Evolutionary conservation across 2,888 invertebrate genomes (phyloP).

Genomic region (Orthonevra nobilis): DNA sequence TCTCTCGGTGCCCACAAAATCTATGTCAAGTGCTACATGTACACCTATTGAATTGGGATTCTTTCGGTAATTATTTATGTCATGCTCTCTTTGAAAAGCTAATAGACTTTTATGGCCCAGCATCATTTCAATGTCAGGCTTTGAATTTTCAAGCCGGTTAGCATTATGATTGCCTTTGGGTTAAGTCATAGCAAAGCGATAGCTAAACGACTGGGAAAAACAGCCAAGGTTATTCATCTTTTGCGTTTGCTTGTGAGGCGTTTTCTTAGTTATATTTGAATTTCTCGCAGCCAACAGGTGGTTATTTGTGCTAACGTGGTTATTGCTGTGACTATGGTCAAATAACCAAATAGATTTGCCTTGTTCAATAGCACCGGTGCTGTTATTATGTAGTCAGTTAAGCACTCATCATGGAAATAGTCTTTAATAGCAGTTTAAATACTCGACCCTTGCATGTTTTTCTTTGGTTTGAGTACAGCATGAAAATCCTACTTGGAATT

Average conservation of each 20-base stretch:
- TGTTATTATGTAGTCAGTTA: not conserved
- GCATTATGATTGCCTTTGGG: conserved; percentile 3
- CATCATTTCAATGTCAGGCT: conserved; percentile 54
- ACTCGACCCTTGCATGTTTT: not conserved
- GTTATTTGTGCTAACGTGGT: conserved; percentile 1
- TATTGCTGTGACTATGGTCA: conserved; percentile 41
- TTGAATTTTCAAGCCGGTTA: conserved; percentile 44
- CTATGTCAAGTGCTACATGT: conserved; percentile 57
- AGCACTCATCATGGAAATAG: not conserved
- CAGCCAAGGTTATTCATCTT: conserved; percentile 52
- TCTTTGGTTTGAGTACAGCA: too few relatives aligned
- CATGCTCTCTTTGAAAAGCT: conserved; percentile 46
- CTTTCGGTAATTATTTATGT: conserved; percentile 60
- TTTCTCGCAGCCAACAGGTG: conserved; percentile 9
- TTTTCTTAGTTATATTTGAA: conserved; percentile 4
- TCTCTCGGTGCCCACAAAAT: conserved; percentile 31
- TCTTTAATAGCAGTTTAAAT: not conserved
- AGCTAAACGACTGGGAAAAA: conserved; percentile 9
- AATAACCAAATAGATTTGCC: conserved; percentile 31
- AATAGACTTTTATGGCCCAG: conserved; percentile 49
- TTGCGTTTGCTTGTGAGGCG: conserved; percentile 12
- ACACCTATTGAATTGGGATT: conserved; percentile 50
- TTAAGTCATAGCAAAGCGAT: conserved; percentile 1
- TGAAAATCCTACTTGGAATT: too few relatives aligned
- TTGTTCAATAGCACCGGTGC: conserved; percentile 25